Evolutionary conservation across 2,797 vertebrate species (phyloP), one percentile per base, ranked within the genome.

Genomic region (Pipistrellus pipistrellus): DNA sequence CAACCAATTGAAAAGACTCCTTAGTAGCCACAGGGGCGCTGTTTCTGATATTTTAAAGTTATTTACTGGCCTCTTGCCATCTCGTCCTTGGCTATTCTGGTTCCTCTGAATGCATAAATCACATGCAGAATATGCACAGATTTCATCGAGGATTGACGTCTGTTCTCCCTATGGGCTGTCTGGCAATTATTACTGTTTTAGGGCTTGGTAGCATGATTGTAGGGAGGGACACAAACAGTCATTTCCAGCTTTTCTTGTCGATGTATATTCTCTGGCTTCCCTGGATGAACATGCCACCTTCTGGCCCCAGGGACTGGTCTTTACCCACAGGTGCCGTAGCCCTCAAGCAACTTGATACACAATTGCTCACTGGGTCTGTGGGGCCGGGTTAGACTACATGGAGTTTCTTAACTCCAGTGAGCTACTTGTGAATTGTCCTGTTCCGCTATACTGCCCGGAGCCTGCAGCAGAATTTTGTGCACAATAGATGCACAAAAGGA

Each of bases 381-480:
- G 69, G 14, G 0, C 32, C 9, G 6, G 18, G 30, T 59, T 81
- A 66, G 0, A 48, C 6, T 62, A 12, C 1, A 23, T 1, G 3
- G 3, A 51, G 12, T 69, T 35, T 84, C 38, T 30, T 78, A 51
- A 62, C 72, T 85, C 75, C 38, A 69, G 11, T 1, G 82, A 64
- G 32, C 11, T 91, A 4, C 62, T 86, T 88, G 41, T 83, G 62
- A 69, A 55, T 78, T 6, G 1, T 68, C 25, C 30, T 27, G 9
- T 11, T 53, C 5, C 4, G 7, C 13, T 81, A 3, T 0, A 20
- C 76, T 12, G 2, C 5, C 4, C 3, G 38, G 12, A 6, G 3
- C 23, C 25, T 66, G 9, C 11, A 75, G 62, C 59, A 1, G 44
- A 62, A 76, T 64, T 20, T 71, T 80, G 8, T 1, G 84, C 6